These are phyloP conservation scores for Puma concolor DNA, from an alignment of 2,113 vertebrate species.

Conservation along the genomic window DNA sequence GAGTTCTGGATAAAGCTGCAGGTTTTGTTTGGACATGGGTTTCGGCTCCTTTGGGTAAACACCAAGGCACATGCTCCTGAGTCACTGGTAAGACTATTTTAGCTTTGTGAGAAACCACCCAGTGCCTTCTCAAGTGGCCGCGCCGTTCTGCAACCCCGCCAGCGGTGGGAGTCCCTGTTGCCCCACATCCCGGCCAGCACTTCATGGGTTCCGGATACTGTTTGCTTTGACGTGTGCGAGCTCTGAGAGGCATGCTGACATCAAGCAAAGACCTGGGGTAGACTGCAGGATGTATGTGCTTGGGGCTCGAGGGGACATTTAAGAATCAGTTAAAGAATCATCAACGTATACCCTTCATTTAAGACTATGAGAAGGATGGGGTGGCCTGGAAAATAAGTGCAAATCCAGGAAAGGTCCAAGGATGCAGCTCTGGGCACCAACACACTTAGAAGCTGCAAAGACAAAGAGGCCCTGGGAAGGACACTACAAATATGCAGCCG, in stretches of 20 bases:
- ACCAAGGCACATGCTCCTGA: not conserved
- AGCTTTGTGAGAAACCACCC: not conserved
- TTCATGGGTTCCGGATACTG: fast-evolving
- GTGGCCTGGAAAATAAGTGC: not conserved
- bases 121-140: not conserved
- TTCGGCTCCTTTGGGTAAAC: not conserved
- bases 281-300: no score
- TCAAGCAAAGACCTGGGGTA: not conserved
- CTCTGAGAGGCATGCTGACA: not conserved
- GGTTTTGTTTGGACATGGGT: not conserved
- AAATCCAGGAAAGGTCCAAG: not conserved
- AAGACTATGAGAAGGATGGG: not conserved
- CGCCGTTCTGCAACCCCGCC: not conserved
- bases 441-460: not conserved
- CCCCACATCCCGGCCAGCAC: not conserved
- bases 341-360: not conserved
- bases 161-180: not conserved
- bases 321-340: not conserved
- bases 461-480: not conserved
- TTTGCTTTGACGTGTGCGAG: not conserved
- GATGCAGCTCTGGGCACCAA: not conserved
- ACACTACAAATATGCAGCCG: not conserved
- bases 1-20: not conserved
- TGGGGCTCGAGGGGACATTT: not conserved
- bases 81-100: not conserved